Evolutionary conservation across 53 echinoderm and acorn worm species (phyloP), one percentile per base, ranked within the genome.

Genomic region (Henricia sp.): DNA sequence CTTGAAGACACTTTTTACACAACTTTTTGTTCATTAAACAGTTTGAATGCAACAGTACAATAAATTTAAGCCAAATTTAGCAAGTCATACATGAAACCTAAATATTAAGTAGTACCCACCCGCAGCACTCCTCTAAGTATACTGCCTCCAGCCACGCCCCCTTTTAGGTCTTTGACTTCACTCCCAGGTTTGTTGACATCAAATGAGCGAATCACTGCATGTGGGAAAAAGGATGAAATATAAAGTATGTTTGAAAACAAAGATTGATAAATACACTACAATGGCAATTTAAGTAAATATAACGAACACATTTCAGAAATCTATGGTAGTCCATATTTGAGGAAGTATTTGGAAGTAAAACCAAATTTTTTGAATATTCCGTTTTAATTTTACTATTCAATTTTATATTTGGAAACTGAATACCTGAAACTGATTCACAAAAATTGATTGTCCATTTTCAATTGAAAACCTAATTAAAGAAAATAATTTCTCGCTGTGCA

Each of bases 141-240:
- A 76, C 99, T 97, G 54, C 99, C 99, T 59, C 99, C 99, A 57
- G 99, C 99, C 19, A 97, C 99, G 27, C 99, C 99, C n/a, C 99
- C 99, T 84, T 97, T 94, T 4, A 97, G 77, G 69, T 97, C 99
- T 26, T 88, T 74, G n/a, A 97, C 99, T 71, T 97, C 99, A 86
- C 99, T 95, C 42, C 99, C 99, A 1, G 99, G 99, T 82, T 97
- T 97, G 69, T 97, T 97, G 33, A 97, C 99, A 89, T 97, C 99
- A 90, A 97, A 97, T 10, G 99, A 97, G 23, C 99, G 88, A 60
- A 97, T 97, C 58, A 97, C 99, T 95, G 77, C 36, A 10, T 6
- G 54, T 28, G 27, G 10, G 24, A 70, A 14, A 55, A 55, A 8
- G 21, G 5, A 55, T 12, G n/a, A 8, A 46, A 14, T 14, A 46